phyloP scores from a whole-genome alignment of 2,888 invertebrate genomes.

The Oxycera nigricornis region DNA sequence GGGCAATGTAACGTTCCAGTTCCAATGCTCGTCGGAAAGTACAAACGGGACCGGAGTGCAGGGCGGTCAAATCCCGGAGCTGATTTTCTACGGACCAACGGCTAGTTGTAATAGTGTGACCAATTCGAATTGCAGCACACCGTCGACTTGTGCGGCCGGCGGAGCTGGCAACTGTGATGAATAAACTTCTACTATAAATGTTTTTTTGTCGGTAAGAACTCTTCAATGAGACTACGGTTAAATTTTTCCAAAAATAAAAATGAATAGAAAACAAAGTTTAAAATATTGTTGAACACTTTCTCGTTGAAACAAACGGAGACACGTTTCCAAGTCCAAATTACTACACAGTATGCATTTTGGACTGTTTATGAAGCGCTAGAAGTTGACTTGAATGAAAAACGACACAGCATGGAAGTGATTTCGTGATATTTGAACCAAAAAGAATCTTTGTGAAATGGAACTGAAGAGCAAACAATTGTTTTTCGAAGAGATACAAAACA shows the following conservation, averaged over 20 bases:
- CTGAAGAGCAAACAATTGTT: too few relatives aligned
- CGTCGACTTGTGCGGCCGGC: constrained; percentile 47
- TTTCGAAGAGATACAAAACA: too few relatives aligned
- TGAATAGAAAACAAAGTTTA: neutral
- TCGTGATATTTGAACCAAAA: constrained; percentile 41
- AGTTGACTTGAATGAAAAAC: too few relatives aligned
- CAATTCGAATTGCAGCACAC: constrained; percentile 58
- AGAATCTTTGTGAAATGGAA: neutral
- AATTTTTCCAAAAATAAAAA: neutral
- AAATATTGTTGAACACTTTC: too few relatives aligned
- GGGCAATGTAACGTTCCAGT: constrained; percentile 94
- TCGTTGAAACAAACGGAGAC: too few relatives aligned
- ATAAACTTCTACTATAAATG: constrained; percentile 7
- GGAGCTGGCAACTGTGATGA: constrained; percentile 51
- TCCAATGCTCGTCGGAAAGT: constrained; percentile 96
- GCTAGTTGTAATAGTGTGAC: constrained; percentile 52
- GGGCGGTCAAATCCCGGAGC: constrained; percentile 96
- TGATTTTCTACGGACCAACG: constrained; percentile 92
- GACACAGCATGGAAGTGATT: neutral
- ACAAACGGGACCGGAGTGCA: constrained; percentile 98
- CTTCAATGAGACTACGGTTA: neutral
- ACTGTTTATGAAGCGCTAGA: neutral
- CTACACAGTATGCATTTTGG: too few relatives aligned
- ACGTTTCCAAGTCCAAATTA: too few relatives aligned
- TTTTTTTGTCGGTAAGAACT: neutral